Base-by-base conservation (phyloP, 2,888 invertebrate genomes). In the Zele albiditarsus region DNA sequence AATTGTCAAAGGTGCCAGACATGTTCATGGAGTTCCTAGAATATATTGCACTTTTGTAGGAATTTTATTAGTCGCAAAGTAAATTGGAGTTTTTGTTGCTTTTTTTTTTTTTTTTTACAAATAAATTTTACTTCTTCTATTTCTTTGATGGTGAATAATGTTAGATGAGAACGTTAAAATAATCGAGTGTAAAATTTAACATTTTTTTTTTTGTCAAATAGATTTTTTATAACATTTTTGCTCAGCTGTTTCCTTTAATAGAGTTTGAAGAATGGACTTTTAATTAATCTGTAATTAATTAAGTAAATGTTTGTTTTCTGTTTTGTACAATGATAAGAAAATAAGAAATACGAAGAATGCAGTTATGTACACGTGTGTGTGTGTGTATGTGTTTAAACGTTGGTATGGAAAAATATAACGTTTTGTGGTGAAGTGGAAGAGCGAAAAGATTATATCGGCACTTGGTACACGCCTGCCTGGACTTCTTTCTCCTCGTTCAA, bases 381-480 rank as follows among this genome's bases (percentile, higher is more conserved):
- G 16, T 16, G 14, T 46, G n/a, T 46, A 12, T 38, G 38, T 38
- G 38, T 38, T 38, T 38, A 12, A n/a, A n/a, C 49, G 53, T 67
- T 49, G 28, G 20, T 53, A 33, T 25, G 53, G 60, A 71, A 71
- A 71, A 71, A 71, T 71, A 62, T 71, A 42, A 46, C 46, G 42
- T 71, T 71, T 71, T 62, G 71, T 42, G 71, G 71, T 42, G 62
- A 62, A 53, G 62, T 71, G 38, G 46, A 38, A 58, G 62, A 70
- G 62, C 67, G n/a, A 75, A 38, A 38, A 75, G 75, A 75, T 75
- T 75, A 75, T 75, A 75, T 75, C 75, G 75, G 60, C 68, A 75
- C 63, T 71, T 63, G 75, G 75, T 75, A 75, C 71, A 75, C 71
- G 71, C 73, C 77, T 77, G 72, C 53, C 71, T 69, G 77, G 65